phyloP scores from a whole-genome alignment of 2,888 invertebrate genomes.

The Drosophila borealis region DNA sequence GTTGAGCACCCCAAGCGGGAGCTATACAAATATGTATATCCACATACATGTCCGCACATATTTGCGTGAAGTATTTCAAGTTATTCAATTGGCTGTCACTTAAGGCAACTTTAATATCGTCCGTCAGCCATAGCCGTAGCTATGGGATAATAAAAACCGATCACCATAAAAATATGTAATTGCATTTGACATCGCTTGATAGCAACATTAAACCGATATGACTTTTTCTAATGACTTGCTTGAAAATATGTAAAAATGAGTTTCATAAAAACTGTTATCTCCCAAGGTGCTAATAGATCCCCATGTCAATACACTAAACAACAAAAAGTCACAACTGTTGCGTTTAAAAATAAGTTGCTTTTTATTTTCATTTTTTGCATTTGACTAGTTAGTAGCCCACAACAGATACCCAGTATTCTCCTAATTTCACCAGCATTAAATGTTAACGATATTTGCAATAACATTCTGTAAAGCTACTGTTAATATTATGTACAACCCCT shows the following conservation, averaged over 20 bases:
- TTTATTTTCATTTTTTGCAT: neutral
- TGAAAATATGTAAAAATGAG: neutral
- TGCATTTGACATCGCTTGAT: constrained; percentile 8
- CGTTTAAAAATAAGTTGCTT: neutral
- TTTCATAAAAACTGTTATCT: constrained; percentile 22
- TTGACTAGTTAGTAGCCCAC: no score
- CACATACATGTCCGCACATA: neutral
- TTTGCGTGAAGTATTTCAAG: constrained; percentile 47
- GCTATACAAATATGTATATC: neutral
- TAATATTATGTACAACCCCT: no score
- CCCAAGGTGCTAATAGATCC: constrained; percentile 22
- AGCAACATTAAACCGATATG: constrained; percentile 23
- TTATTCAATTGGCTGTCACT: constrained; percentile 53
- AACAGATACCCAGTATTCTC: neutral
- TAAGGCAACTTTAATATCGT: constrained; percentile 53
- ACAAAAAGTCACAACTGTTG: neutral
- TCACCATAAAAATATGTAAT: constrained; percentile 17
- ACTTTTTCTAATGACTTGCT: constrained; percentile 13
- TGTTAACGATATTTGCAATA: no score
- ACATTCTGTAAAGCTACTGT: no score
- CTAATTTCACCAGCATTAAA: no score
- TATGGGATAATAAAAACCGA: constrained; percentile 33
- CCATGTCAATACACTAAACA: neutral
- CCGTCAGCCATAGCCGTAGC: constrained; percentile 34
- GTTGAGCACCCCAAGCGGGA: neutral